phyloP scores from a whole-genome alignment of 2,888 invertebrate species.

The Brachyptera risi region DNA sequence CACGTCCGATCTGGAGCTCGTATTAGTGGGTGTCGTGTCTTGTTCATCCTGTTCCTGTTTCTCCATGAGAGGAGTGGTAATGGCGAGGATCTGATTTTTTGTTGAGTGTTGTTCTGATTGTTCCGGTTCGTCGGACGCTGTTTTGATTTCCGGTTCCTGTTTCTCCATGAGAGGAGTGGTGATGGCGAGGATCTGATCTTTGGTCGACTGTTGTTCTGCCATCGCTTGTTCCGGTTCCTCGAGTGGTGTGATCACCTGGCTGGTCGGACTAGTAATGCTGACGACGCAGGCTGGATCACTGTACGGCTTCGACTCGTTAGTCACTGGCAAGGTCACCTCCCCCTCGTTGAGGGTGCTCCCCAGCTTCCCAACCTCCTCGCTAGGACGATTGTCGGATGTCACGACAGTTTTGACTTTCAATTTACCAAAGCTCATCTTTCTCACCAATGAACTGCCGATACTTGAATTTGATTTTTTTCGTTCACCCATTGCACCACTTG shows the following conservation, averaged over 20 bases:
- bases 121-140: neutral
- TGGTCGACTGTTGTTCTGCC: neutral
- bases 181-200: neutral
- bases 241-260: no score
- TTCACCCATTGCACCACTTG: neutral
- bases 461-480: slow-evolving; percentile 24
- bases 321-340: no score
- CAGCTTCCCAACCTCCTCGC: no score
- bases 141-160: neutral
- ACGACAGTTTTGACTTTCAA: no score
- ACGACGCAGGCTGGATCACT: no score
- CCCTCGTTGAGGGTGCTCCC: no score
- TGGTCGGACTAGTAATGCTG: no score
- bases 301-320: no score
- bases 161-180: neutral
- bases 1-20: neutral
- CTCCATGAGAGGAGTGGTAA: no score
- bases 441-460: slow-evolving; percentile 30
- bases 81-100: no score
- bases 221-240: neutral
- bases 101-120: neutral
- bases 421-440: slow-evolving; percentile 31
- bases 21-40: neutral
- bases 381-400: no score
- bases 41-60: neutral